Evolutionary conservation across 2,113 vertebrate genomes (phyloP), one percentile per base, ranked within the genome.

Genomic region (Platysteira castanea): DNA sequence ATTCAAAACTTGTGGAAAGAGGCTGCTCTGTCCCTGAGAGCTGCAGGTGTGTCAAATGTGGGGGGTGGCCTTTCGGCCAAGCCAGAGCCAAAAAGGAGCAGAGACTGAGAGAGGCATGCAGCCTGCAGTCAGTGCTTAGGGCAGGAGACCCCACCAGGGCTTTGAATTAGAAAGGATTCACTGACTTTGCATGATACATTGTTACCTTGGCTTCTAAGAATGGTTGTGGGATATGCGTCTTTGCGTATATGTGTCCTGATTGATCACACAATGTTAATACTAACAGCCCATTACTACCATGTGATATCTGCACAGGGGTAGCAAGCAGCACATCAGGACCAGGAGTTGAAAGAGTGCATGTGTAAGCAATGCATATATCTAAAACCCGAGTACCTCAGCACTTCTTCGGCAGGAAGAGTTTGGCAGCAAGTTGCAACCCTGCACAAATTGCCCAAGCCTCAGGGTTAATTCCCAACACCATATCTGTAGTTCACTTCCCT

Each of bases 41-140:
- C 33, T 84, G n/a, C 60, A 54, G 15, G 1, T 39, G 10, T 65
- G n/a, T n/a, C 50, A 44, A 7, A 5, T 47, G 23, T 47, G 35
- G 9, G 4, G 7, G 17, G 9, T 3, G 5, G 14, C 10, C 11
- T 85, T 84, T 28, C 53, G 20, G 37, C 11, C 1, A 8, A 77
- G 5, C 9, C 24, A 74, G 26, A 78, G 6, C 4, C 30, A 24
- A 50, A 84, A 78, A 57, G 21, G 13, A 37, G 4, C 8, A 14
- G 22, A 63, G 37, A 21, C 4, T 30, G 13, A 24, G 47, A 59
- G 42, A 78, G 16, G 3, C 10, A 15, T 12, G 8, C 4, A 60
- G 35, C 11, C 28, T 78, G 27, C 0, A 1, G 19, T 14, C 1
- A 2, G 6, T 27, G 9, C 47, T 50, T 3, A 1, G 18, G 47